A percentile compares a stretch with the other conserved stretches of the same genome.
Conservation (phyloP, 2,888 invertebrate genomes). For the Clitarchus hookeri region DNA sequence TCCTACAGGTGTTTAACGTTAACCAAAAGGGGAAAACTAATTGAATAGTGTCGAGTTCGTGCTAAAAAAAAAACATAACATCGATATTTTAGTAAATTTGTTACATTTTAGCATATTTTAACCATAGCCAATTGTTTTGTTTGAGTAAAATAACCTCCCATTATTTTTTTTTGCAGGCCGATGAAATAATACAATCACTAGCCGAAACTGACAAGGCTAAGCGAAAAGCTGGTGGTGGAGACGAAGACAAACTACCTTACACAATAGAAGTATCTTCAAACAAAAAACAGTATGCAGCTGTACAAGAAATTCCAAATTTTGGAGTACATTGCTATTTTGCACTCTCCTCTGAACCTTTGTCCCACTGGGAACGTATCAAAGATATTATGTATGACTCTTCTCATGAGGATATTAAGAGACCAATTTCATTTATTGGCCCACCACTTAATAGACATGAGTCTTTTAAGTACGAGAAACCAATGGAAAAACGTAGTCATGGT, state of each 20-base stretch:
- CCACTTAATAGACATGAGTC: background rate
- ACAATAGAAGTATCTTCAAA: constrained; percentile 45
- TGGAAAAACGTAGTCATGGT: background rate
- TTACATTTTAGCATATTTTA: too few species aligned
- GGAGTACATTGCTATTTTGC: constrained; percentile 60
- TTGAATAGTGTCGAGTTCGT: too few species aligned
- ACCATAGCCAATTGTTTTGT: too few species aligned
- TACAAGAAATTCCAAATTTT: constrained; percentile 57
- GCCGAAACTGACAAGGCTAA: background rate
- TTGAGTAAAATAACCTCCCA: too few species aligned
- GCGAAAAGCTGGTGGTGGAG: background rate
- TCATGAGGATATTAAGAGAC: background rate
- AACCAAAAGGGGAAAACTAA: too few species aligned
- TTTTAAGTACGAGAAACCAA: background rate
- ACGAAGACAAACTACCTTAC: background rate
- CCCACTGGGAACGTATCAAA: constrained; percentile 50
- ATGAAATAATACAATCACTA: background rate
- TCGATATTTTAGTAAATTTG: too few species aligned
- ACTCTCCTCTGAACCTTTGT: constrained; percentile 55
- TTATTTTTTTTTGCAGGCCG: background rate
- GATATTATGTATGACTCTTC: background rate
- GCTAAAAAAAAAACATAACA: too few species aligned
- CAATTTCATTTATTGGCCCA: background rate
- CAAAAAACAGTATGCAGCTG: constrained; percentile 55
- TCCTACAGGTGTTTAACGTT: too few species aligned